Evolutionary conservation across 2,113 vertebrate species (phyloP), one percentile per base, ranked within the genome.

Genomic region (Pachypanchax playfairii): DNA sequence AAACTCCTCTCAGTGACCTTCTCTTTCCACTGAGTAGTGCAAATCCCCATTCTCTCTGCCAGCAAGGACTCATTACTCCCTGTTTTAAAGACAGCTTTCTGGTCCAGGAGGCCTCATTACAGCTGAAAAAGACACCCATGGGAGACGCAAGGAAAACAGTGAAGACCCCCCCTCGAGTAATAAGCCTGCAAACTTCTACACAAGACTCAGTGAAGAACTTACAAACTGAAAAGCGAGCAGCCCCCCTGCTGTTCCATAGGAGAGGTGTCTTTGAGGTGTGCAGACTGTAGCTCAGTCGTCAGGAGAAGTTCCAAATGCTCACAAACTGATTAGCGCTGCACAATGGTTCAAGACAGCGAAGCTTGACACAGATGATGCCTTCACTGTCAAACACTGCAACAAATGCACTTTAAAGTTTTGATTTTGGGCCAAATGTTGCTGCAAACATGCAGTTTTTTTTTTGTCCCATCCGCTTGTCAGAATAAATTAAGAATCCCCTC

Each of bases 81-180:
- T 21, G 64, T 87, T 89, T 91, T 90, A 90, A 90, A 91, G 88
- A 82, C 78, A 88, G 84, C 82, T 86, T 83, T 88, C 82, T 83
- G 83, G 89, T 91, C 91, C 87, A 88, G 82, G 78, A 91, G 90
- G 91, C 89, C 89, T 92, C 90, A 92, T 93, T 93, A 93, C 87
- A 90, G 90, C 85, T 83, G 88, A 82, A 88, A 92, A 92, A 91
- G 87, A 92, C 87, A 90, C 90, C 90, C 88, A 91, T 90, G 90
- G 89, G 90, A 92, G 88, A 78, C 57, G 55, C 70, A 59, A 85
- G 76, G 79, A 88, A 89, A 90, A 92, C 84, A 89, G 64, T 77
- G 78, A 85, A 85, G 88, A 89, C 78, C 85, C 87, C 82, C 87
- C 87, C 83, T 88, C 66, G 84, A 88, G 87, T 89, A 91, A 89